Percentiles rank a stretch among this genome's conserved stretches.
phyloP scores from a whole-genome alignment of 2,888 invertebrate genomes.

The Nymphalis polychloros region DNA sequence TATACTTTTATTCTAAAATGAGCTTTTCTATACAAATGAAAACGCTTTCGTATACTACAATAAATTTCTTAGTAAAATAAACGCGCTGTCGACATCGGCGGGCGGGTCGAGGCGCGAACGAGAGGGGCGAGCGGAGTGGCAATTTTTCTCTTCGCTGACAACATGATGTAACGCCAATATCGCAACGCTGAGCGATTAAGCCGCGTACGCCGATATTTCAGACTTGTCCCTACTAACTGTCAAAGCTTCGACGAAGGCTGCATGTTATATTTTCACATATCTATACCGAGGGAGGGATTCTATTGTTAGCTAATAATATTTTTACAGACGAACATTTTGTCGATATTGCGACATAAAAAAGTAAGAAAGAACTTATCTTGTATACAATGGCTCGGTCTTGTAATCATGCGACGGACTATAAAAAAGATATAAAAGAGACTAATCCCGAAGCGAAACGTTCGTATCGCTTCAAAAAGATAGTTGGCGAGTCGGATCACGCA shows the following conservation, averaged over 20 bases:
- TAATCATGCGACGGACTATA: conserved; percentile 50
- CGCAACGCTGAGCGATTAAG: conserved; percentile 80
- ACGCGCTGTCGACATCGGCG: conserved; percentile 70
- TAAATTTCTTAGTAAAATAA: conserved; percentile 77
- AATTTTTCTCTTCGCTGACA: conserved; percentile 81
- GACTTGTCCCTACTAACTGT: conserved; percentile 80
- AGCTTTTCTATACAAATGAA: conserved; percentile 57
- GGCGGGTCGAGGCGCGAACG: conserved; percentile 44
- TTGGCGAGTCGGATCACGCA: conserved; percentile 77
- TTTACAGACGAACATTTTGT: conserved; percentile 28
- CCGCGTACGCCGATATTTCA: conserved; percentile 81
- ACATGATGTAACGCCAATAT: conserved; percentile 82
- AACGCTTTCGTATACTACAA: conserved; percentile 74
- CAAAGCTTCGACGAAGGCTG: conserved; percentile 72
- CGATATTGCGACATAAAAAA: conserved; percentile 33
- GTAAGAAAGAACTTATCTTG: conserved; percentile 31
- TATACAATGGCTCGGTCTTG: conserved; percentile 37
- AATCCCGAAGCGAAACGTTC: conserved; percentile 59
- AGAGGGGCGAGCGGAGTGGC: conserved; percentile 63
- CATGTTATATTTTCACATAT: conserved; percentile 30
- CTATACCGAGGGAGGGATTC: conserved; percentile 11
- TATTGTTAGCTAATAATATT: conserved; percentile 22
- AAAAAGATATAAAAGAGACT: conserved; percentile 66
- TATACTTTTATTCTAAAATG: conserved; percentile 9
- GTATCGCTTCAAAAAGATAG: conserved; percentile 63